Conservation (phyloP, 2,888 invertebrate genomes). For the Agrochola litura region DNA sequence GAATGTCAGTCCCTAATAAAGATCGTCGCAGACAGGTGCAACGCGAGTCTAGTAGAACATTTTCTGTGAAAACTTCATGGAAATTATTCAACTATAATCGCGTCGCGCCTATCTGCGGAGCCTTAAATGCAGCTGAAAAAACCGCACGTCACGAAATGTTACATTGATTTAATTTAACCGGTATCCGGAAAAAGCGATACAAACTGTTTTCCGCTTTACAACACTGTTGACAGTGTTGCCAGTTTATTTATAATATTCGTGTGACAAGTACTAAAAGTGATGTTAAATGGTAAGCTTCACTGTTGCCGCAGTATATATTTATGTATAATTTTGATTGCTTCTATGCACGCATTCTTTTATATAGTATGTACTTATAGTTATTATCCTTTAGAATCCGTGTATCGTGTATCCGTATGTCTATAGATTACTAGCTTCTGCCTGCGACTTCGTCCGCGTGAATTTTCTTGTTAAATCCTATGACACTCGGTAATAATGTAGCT, state of each 20-base stretch:
- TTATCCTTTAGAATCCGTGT: neutral
- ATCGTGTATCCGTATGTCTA: neutral
- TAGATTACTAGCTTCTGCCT: neutral
- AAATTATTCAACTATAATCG: too few species aligned
- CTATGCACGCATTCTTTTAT: neutral
- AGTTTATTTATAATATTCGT: constrained; percentile 51
- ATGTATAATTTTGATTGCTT: neutral
- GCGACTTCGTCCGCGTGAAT: neutral
- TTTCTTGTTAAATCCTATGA: too few species aligned
- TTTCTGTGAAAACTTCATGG: too few species aligned
- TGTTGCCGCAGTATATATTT: constrained; percentile 1
- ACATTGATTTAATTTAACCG: constrained; percentile 60
- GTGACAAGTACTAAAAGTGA: constrained; percentile 32
- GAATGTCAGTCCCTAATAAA: constrained; percentile 20
- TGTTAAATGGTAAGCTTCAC: constrained; percentile 22
- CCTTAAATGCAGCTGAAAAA: constrained; percentile 39
- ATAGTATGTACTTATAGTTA: neutral
- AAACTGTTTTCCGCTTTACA: constrained; percentile 34
- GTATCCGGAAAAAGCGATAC: constrained; percentile 38
- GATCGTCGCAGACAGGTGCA: too few species aligned
- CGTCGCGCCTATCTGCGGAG: too few species aligned
- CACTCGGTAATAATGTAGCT: too few species aligned
- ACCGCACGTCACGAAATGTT: constrained; percentile 38
- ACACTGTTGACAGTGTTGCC: constrained; percentile 31
- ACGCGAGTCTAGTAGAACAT: too few species aligned